Evolutionary conservation across 2,888 invertebrate species (phyloP).

Genomic region (Trachelus troglodyta): DNA sequence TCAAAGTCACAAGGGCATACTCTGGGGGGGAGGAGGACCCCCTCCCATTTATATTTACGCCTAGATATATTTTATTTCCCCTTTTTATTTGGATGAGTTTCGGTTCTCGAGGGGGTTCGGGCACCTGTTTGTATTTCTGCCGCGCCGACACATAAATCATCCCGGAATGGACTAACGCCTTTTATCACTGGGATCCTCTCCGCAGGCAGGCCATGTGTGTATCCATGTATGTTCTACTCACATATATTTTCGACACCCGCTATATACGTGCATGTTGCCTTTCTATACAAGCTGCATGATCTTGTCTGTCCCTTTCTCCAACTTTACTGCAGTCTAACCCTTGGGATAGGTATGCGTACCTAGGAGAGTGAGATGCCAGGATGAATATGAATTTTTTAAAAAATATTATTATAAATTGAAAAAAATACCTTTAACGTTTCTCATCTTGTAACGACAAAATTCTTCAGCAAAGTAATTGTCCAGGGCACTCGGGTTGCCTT

Average conservation of each 20-base stretch:
- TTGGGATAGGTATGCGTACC: background rate
- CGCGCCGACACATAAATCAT: slow-evolving; percentile 60
- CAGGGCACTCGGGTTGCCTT: too few species aligned
- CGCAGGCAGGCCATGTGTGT: background rate
- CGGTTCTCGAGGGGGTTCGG: slow-evolving; percentile 44
- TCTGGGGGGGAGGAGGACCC: background rate
- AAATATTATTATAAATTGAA: background rate
- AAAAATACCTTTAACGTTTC: background rate
- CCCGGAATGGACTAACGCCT: slow-evolving; percentile 55
- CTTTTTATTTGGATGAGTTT: slow-evolving; percentile 46
- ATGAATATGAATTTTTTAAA: slow-evolving; percentile 1
- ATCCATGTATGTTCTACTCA: background rate
- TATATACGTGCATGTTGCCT: background rate
- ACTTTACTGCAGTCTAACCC: background rate
- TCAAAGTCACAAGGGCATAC: background rate
- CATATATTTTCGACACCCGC: background rate
- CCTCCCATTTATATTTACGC: slow-evolving; percentile 33
- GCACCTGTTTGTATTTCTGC: slow-evolving; percentile 61
- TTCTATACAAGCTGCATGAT: background rate
- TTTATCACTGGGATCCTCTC: slow-evolving; percentile 49
- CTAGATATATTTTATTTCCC: slow-evolving; percentile 36
- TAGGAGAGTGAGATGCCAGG: background rate
- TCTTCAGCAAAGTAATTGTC: background rate
- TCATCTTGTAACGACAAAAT: background rate
- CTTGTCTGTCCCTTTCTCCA: background rate